Base-by-base conservation (phyloP, 2,888 invertebrate genomes). In the Escarpia spicata region DNA sequence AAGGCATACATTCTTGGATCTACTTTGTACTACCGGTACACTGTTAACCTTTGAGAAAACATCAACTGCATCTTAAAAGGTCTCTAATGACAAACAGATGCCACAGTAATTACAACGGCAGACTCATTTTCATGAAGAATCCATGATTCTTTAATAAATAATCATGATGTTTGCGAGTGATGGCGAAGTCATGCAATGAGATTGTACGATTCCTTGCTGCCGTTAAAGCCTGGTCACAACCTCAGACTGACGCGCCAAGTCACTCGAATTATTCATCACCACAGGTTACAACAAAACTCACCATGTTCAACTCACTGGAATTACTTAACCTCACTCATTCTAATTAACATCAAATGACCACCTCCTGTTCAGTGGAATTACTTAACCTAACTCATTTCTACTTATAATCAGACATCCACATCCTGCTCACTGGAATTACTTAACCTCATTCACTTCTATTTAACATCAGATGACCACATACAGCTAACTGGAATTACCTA, bases 61-160 rank as follows among this genome's bases (percentile, higher is more conserved):
- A 19, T 75, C 4, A n/a, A 75, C 6, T 26, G 75, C 75, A 75
- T 26, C 19, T 26, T 75, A 75, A 75, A 75, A 75, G 26, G n/a
- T n/a, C 75, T 26, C 2, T 26, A 75, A 75, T 26, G n/a, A 75
- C 75, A 75, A 19, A 75, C 75, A 75, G 19, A 75, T 75, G 75
- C 6, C n/a, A n/a, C 6, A n/a, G 75, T 75, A 75, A 75, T 75
- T 75, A 75, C 75, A 75, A 75, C 19, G 26, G 26, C 75, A 75
- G 75, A 75, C 75, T 75, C n/a, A 75, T 75, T 75, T 75, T 75
- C 75, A 75, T 75, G 19, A 75, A 75, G 75, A 26, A 75, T 75
- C 75, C 75, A 75, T 75, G n/a, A 75, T 75, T 26, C 75, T 75
- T 75, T 75, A 75, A 75, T 75, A 75, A 75, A 75, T 75, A 75